Evolutionary conservation across 2,888 invertebrate species (phyloP).

Genomic region (Cheilosia vernalis): DNA sequence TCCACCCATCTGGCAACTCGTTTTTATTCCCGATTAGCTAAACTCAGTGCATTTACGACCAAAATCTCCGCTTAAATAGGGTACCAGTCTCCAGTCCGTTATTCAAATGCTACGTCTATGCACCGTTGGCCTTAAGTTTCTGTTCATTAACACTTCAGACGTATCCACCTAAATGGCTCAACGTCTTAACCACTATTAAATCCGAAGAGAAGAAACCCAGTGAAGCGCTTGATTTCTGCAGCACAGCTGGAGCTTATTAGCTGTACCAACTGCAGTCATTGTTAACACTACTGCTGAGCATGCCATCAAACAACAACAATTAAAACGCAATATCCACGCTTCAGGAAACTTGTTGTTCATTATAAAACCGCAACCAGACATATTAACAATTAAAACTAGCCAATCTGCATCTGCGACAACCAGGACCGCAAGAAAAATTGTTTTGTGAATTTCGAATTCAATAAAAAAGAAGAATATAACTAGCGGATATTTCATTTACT

Average conservation of each 20-base stretch:
- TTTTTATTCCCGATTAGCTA: too few species aligned
- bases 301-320: constrained; percentile 13
- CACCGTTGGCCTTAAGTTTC: too few species aligned
- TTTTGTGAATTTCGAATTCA: constrained; percentile 31
- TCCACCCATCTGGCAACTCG: too few species aligned
- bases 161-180: constrained; percentile 4
- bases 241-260: constrained; percentile 4
- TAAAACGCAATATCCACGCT: constrained; percentile 20
- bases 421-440: constrained; percentile 16
- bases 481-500: constrained; percentile 20
- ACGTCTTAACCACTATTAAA: constrained; percentile 5
- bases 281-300: not conserved
- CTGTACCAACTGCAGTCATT: not conserved
- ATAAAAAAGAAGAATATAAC: constrained; percentile 4
- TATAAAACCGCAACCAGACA: constrained; percentile 10
- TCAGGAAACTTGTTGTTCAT: constrained; percentile 18
- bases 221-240: constrained; percentile 10
- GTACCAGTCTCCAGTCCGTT: too few species aligned
- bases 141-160: too few species aligned
- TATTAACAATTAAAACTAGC: not conserved
- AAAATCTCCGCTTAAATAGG: too few species aligned
- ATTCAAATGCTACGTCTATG: too few species aligned
- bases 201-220: not conserved
- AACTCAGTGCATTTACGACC: too few species aligned
- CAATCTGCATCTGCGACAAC: constrained; percentile 13